phyloP scores from a whole-genome alignment of 2,888 invertebrate genomes.

The Brenthis ino region DNA sequence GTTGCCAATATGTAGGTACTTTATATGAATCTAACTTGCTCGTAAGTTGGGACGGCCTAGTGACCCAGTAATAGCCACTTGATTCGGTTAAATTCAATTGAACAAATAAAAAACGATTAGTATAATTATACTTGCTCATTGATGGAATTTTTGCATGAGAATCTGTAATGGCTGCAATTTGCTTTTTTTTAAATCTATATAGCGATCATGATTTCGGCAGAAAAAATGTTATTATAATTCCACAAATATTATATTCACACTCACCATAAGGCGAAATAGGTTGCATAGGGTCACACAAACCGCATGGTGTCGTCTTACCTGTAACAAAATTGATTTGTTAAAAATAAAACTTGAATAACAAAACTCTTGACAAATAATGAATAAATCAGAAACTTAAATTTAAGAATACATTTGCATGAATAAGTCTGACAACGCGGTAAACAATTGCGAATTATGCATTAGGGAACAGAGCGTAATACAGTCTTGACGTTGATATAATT shows the following conservation, averaged over 20 bases:
- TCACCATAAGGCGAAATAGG: constrained; percentile 61
- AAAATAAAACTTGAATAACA: constrained; percentile 26
- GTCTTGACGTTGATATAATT: constrained; percentile 22
- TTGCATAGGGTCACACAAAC: constrained; percentile 57
- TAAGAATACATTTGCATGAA: constrained; percentile 35
- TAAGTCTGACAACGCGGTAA: constrained; percentile 35
- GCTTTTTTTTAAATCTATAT: neutral
- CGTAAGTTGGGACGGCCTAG: constrained; percentile 60
- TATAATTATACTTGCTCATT: constrained; percentile 53
- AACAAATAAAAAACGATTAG: constrained; percentile 72
- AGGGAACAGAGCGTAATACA: constrained; percentile 24
- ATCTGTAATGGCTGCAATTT: neutral
- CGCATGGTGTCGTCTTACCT: constrained; percentile 73
- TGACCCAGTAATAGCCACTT: constrained; percentile 72
- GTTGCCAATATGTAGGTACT: constrained; percentile 8
- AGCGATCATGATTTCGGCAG: neutral
- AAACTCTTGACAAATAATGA: constrained; percentile 22
- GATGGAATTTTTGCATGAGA: constrained; percentile 3
- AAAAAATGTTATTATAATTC: neutral
- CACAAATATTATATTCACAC: constrained; percentile 43
- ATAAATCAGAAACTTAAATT: constrained; percentile 35
- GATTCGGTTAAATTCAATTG: constrained; percentile 72
- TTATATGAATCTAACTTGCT: neutral
- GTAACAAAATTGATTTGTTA: constrained; percentile 52
- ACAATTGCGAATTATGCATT: constrained; percentile 38